phyloP scores from a whole-genome alignment of 2,797 vertebrate genomes.

The Craterocephalus amniculus region DNA sequence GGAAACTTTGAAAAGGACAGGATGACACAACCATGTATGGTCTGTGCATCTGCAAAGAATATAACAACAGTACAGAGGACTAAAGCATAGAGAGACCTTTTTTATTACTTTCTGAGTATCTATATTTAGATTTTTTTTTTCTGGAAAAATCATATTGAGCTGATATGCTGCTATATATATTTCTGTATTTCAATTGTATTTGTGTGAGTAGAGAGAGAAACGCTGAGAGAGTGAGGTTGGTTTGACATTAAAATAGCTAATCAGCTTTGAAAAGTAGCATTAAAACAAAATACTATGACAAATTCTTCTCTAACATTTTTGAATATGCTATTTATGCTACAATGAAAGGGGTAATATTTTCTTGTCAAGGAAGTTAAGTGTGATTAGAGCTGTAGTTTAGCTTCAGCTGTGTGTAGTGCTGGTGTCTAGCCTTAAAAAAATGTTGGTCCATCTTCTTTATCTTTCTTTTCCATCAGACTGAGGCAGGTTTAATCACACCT shows the following conservation, averaged over 20 bases:
- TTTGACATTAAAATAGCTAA: not conserved
- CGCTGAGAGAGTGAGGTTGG: not conserved
- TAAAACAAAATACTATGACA: not conserved
- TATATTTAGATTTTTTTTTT: not conserved
- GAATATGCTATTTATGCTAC: not conserved
- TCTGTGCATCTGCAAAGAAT: not conserved
- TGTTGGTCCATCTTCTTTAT: constrained; percentile 32
- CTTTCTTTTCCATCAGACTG: constrained; percentile 33
- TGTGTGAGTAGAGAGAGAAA: not conserved
- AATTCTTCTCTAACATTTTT: not conserved
- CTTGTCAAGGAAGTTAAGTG: constrained; percentile 19
- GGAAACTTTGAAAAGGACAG: constrained; percentile 15
- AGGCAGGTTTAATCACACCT: constrained; percentile 63
- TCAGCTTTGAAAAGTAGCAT: not conserved
- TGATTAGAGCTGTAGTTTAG: constrained; percentile 15
- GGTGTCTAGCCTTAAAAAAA: not conserved
- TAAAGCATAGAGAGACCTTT: not conserved
- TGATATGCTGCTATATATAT: not conserved
- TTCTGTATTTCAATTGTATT: not conserved
- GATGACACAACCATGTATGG: constrained; percentile 11
- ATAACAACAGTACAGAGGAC: constrained; percentile 6
- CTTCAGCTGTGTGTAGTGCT: not conserved
- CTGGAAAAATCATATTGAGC: rapidly evolving
- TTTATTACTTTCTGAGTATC: not conserved
- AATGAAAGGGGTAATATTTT: constrained; percentile 13